Conservation (phyloP, 30 jellyfish, hydroid and myxozoan genomes). For the Cassiopea andromeda region DNA sequence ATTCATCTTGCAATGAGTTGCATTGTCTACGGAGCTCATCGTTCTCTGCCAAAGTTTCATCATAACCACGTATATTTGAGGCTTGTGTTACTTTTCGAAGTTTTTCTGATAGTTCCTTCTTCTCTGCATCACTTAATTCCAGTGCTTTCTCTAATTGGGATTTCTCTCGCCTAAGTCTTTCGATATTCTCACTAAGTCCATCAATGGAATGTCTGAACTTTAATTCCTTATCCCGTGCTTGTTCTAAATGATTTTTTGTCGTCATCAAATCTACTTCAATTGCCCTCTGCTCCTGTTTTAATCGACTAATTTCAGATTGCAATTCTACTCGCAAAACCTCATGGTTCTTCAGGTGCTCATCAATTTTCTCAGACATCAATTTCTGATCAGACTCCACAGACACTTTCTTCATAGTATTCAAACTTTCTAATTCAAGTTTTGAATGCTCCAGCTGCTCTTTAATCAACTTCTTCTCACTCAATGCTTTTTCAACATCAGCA, state of each 20-base stretch:
- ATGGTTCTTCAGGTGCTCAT: background rate
- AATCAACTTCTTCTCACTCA: slow-evolving; percentile 25
- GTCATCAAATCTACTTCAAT: slow-evolving; percentile 22
- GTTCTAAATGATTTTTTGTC: slow-evolving; percentile 31
- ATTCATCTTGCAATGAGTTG: slow-evolving; percentile 60
- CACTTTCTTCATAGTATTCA: slow-evolving; percentile 7
- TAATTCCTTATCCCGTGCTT: slow-evolving; percentile 44
- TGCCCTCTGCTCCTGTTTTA: slow-evolving; percentile 37
- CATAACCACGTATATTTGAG: slow-evolving; percentile 16
- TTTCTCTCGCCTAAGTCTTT: slow-evolving; percentile 63
- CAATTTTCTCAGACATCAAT: slow-evolving; percentile 17
- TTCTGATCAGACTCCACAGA: slow-evolving; percentile 37
- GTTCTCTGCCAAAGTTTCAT: slow-evolving; percentile 35
- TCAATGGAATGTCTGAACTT: slow-evolving; percentile 51
- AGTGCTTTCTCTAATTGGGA: slow-evolving; percentile 33
- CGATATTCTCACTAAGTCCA: slow-evolving; percentile 30
- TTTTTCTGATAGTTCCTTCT: slow-evolving; percentile 57
- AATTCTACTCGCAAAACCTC: slow-evolving; percentile 44
- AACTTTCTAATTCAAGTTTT: slow-evolving; percentile 16
- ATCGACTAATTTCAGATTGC: slow-evolving; percentile 17
- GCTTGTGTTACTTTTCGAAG: slow-evolving; percentile 34
- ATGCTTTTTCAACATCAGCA: slow-evolving; percentile 45
- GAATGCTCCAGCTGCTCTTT: slow-evolving; percentile 24
- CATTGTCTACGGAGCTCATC: slow-evolving; percentile 36
- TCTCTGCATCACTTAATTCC: slow-evolving; percentile 70